Evolutionary conservation across 2,888 invertebrate genomes (phyloP), one percentile per base, ranked within the genome.

Genomic region (Ichneumoninae sp.): DNA sequence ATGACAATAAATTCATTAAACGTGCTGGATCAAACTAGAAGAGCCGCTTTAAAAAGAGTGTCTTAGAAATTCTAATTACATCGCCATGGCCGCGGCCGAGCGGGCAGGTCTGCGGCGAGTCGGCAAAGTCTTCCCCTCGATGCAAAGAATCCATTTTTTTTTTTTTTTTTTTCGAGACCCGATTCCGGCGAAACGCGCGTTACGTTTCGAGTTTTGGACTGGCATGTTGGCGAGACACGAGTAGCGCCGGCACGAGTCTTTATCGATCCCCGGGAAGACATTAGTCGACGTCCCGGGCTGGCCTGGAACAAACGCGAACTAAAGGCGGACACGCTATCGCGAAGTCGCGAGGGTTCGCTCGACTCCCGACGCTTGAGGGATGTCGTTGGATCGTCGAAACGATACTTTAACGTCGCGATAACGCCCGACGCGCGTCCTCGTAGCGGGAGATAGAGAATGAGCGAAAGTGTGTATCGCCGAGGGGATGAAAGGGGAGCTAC

Each of bases 211-310:
- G 26, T 68, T 74, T 65, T 85, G 22, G 26, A 66, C 22, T 26
- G 50, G 68, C 66, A 68, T 44, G 52, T 72, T 68, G 47, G n/a
- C 40, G 50, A 79, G 68, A 80, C 80, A 62, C 68, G 72, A 72
- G 30, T 36, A 72, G 65, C 40, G 72, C 40, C 62, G 44, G 79
- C 79, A 77, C 76, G 76, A 77, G 84, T 83, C 86, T 82, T 77
- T 77, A 88, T 89, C 88, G 89, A 88, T 88, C 84, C 87, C 83
- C 69, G 52, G 74, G 44, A 84, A 87, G 87, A 87, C 87, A 88
- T 89, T 88, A 87, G 86, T 86, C 88, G 87, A 87, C 83, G 87
- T 85, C 83, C 78, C 85, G 78, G 44, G 72, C 68, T 68, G 60
- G 70, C 76, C 82, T 86, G 79, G 66, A 87, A 86, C 88, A 87